phyloP scores from a whole-genome alignment of 2,888 invertebrate genomes.

The Clostera curtula region DNA sequence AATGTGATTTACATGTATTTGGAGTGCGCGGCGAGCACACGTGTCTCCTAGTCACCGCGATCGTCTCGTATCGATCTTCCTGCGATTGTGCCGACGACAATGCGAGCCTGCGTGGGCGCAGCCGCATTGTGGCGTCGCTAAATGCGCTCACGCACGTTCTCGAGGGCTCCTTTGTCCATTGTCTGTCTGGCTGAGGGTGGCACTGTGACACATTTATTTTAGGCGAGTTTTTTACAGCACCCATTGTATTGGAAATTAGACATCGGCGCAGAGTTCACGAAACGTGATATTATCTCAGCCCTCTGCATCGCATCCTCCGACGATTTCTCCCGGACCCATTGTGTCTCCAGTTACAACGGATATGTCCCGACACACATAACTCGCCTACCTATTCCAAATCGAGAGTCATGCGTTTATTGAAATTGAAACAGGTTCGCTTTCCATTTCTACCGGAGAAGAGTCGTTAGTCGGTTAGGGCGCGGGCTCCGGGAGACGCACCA shows the following conservation, averaged over 20 bases:
- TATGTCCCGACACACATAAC: conserved; percentile 33
- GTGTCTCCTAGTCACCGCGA: conserved; percentile 28
- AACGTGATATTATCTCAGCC: conserved; percentile 64
- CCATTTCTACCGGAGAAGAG: conserved; percentile 57
- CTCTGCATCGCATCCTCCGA: conserved; percentile 49
- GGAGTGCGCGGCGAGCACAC: conserved; percentile 26
- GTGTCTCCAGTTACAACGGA: conserved; percentile 38
- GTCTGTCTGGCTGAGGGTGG: conserved; percentile 63
- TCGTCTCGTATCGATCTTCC: conserved; percentile 43
- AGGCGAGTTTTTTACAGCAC: conserved; percentile 63
- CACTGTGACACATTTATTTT: conserved; percentile 73
- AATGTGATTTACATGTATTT: conserved; percentile 59
- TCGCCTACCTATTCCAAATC: conserved; percentile 21
- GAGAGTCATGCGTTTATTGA: conserved; percentile 35
- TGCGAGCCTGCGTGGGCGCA: conserved; percentile 52
- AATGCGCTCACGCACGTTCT: conserved; percentile 40
- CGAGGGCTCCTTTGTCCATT: conserved; percentile 63
- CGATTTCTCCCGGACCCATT: conserved; percentile 45
- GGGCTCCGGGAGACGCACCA: conserved; percentile 32
- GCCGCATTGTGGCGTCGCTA: conserved; percentile 48
- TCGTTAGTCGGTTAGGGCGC: conserved; percentile 36
- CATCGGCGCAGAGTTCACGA: conserved; percentile 65
- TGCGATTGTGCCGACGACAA: conserved; percentile 46
- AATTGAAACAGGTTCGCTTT: conserved; percentile 64
- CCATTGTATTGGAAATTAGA: conserved; percentile 73